phyloP scores from a whole-genome alignment of 2,113 vertebrate species.

The Eubucco bourcierii region DNA sequence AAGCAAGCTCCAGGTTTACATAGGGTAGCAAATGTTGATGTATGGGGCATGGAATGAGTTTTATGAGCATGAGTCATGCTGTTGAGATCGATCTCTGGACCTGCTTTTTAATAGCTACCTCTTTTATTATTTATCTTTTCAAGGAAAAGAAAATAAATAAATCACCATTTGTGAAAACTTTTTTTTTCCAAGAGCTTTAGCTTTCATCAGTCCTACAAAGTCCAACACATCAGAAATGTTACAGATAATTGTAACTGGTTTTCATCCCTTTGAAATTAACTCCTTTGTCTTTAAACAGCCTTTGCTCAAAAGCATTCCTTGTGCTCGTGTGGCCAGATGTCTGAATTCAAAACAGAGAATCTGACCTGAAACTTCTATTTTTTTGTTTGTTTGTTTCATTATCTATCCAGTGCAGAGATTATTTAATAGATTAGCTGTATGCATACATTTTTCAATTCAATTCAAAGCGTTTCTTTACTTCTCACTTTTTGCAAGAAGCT shows the following conservation, averaged over 20 bases:
- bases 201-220: neutral
- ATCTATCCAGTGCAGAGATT: neutral
- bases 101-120: neutral
- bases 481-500: neutral
- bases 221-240: neutral
- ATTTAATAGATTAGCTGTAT: neutral
- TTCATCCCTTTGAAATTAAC: neutral
- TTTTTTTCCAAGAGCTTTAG: neutral
- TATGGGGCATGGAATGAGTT: neutral
- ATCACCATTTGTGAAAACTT: neutral
- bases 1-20: neutral
- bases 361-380: neutral
- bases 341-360: neutral
- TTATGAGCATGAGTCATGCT: neutral
- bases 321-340: neutral
- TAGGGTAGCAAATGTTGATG: neutral
- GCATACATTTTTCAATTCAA: neutral
- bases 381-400: neutral
- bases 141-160: neutral
- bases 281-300: neutral
- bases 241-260: neutral
- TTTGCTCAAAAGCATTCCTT: neutral
- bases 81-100: neutral
- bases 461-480: neutral
- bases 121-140: neutral